phyloP scores from a whole-genome alignment of 2,113 vertebrate species.

The Campylomormyrus numenius region DNA sequence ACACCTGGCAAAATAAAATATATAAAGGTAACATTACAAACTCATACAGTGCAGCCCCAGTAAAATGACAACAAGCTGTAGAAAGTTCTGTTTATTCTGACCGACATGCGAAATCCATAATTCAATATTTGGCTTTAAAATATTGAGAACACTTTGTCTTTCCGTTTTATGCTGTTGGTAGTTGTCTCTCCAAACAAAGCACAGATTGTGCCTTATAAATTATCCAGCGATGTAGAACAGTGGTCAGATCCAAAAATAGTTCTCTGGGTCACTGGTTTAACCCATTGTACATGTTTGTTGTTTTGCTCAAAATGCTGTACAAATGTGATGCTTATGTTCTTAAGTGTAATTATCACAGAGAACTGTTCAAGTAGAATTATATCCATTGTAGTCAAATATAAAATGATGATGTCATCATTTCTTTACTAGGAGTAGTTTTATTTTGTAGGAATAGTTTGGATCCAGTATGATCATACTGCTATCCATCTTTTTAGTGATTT shows the following conservation, averaged over 20 bases:
- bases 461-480: not conserved
- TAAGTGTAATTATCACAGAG: not conserved
- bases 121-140: not conserved
- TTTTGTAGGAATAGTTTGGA: not conserved
- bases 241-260: conserved; percentile 11
- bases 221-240: conserved; percentile 2
- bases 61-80: not conserved
- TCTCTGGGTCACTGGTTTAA: conserved; percentile 10
- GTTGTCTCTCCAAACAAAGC: conserved; percentile 4
- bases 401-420: not conserved
- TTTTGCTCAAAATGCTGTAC: not conserved
- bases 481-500: not conserved
- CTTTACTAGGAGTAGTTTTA: not conserved
- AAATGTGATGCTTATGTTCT: not conserved
- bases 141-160: not conserved
- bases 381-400: not conserved
- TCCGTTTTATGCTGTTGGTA: not conserved
- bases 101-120: not conserved
- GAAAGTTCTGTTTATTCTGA: not conserved
- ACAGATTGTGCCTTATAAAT: conserved; percentile 21
- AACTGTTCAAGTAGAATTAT: not conserved
- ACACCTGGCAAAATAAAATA: not conserved
- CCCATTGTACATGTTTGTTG: conserved; percentile 7
- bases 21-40: not conserved
- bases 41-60: not conserved